phyloP scores from a whole-genome alignment of 2,888 invertebrate species.

The Lottia gigantea region DNA sequence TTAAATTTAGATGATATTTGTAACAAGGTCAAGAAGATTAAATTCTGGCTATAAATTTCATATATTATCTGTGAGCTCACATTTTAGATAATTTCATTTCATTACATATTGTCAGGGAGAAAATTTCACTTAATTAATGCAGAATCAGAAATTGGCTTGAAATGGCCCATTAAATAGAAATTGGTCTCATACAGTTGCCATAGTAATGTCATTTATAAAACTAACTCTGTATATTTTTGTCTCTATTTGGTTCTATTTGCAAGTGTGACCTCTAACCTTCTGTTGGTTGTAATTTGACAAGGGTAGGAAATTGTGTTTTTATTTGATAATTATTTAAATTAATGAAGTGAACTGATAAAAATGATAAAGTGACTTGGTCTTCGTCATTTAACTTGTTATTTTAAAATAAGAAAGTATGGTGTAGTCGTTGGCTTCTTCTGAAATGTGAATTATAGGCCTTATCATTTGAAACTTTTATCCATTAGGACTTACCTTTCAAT shows the following conservation, averaged over 20 bases:
- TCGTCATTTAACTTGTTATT: too few relatives aligned
- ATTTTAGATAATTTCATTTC: slow-evolving; percentile 11
- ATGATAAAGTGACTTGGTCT: too few relatives aligned
- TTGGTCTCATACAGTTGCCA: slow-evolving; percentile 22
- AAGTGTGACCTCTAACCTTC: slow-evolving; percentile 6
- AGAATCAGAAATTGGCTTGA: slow-evolving; percentile 10
- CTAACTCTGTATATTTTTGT: background rate
- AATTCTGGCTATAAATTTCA: slow-evolving; percentile 2
- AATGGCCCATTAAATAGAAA: slow-evolving; percentile 20
- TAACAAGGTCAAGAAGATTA: slow-evolving; percentile 5
- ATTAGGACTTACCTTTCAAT: too few relatives aligned
- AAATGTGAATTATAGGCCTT: too few relatives aligned
- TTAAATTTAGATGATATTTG: too few relatives aligned
- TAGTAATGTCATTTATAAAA: slow-evolving; percentile 22
- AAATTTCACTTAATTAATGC: slow-evolving; percentile 8
- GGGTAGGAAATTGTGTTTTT: slow-evolving; percentile 10
- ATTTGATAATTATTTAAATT: slow-evolving; percentile 11
- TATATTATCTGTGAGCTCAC: background rate
- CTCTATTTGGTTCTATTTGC: background rate
- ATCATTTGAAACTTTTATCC: too few relatives aligned
- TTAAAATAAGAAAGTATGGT: too few relatives aligned
- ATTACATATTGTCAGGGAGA: background rate
- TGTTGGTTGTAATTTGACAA: background rate
- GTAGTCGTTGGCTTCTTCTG: too few relatives aligned
- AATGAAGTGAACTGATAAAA: background rate